Evolutionary conservation across 2,888 invertebrate species (phyloP), one percentile per base, ranked within the genome.

Genomic region (Nasonia oneida): DNA sequence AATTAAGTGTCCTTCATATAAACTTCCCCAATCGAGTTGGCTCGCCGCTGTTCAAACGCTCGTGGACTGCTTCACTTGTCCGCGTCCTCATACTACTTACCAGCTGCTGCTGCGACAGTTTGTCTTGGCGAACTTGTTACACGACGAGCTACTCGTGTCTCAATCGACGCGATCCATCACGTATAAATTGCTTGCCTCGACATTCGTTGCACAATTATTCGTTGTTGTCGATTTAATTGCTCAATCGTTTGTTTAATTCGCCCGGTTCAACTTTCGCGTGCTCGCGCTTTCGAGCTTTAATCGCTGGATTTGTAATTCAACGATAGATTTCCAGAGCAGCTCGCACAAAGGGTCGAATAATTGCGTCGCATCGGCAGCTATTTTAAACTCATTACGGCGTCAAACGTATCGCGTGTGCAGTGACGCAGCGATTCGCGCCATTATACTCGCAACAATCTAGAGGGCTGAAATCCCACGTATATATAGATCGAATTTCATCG

Each of bases 1-100:
- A 29, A 67, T 67, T 14, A 29, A 67, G 67, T 33, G n/a, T 10
- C 67, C 67, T 67, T 67, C 29, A 1, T 29, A 29, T 29, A 67
- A 61, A 23, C 67, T 67, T 8, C 4, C 14, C 12, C 67, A 67
- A 67, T 67, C 67, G 10, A 29, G 29, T 67, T 14, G 29, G 33
- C 67, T 67, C 29, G 8, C 29, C 29, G n/a, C 29, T 23, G n/a
- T 67, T 29, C 67, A 67, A 67, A 67, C 33, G 33, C 67, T 33
- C 15, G 67, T 33, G 29, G 33, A 12, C 33, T 33, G 67, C 67
- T 33, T 67, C 64, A 8, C 23, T 67, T 67, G 12, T 8, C 33
- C 57, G n/a, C n/a, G 64, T 33, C 64, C 64, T 67, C 64, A 23
- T 67, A 67, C 64, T 67, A 67, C 67, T 67, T 61, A n/a, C 15